Conservation (phyloP, 2,797 vertebrate species). For the Gouania willdenowi region DNA sequence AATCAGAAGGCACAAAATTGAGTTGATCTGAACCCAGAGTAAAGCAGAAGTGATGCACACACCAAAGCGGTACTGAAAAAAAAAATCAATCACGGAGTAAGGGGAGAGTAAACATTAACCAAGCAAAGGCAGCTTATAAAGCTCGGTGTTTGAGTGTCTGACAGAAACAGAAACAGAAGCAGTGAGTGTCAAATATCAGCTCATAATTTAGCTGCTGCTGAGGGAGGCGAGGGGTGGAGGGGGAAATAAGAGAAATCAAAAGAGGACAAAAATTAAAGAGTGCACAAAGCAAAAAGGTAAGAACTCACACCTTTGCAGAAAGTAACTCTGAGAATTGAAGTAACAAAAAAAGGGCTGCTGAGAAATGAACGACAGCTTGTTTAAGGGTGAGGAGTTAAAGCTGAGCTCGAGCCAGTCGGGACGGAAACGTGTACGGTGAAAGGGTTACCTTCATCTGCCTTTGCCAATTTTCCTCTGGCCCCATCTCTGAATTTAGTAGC, state of each 20-base stretch:
- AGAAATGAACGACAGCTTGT: constrained; percentile 51
- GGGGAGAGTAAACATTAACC: constrained; percentile 64
- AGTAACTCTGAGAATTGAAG: constrained; percentile 43
- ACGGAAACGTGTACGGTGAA: constrained; percentile 64
- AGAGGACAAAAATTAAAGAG: constrained; percentile 32
- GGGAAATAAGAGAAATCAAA: constrained; percentile 17
- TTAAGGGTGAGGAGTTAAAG: constrained; percentile 77
- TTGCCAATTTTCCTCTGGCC: constrained; percentile 89
- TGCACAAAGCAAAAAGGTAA: constrained; percentile 41
- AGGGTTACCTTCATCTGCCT: constrained; percentile 93
- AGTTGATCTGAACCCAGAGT: constrained; percentile 63
- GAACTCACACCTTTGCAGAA: constrained; percentile 48
- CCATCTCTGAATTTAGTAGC: constrained; percentile 98
- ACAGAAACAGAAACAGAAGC: constrained; percentile 70
- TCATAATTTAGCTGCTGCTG: constrained; percentile 62
- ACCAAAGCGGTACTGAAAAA: constrained; percentile 62
- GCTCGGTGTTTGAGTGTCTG: constrained; percentile 43
- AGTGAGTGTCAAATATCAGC: constrained; percentile 72
- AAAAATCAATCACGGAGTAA: constrained; percentile 68
- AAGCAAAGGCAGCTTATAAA: constrained; percentile 66
- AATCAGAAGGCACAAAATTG: constrained; percentile 45
- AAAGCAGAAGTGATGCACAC: constrained; percentile 74
- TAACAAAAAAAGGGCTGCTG: constrained; percentile 43
- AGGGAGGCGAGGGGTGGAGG: constrained; percentile 35
- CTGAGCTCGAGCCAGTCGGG: constrained; percentile 72